Evolutionary conservation across 2,113 vertebrate genomes (phyloP), one percentile per base, ranked within the genome.

Genomic region (Sorex araneus): DNA sequence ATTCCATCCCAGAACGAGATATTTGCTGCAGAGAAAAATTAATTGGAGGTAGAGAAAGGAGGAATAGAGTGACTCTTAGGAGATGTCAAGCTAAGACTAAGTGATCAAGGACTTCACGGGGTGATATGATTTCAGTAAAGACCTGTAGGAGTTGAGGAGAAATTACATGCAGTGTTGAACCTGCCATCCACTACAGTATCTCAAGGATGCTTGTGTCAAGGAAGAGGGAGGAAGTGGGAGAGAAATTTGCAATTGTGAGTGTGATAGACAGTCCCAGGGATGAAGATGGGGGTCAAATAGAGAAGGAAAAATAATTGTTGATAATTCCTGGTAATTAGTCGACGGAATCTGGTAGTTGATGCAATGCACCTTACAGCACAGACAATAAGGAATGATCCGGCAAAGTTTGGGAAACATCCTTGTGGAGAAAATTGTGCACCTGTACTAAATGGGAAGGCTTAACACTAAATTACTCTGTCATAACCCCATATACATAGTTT

Each of bases 201-300:
- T 77, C 30, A 81, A 4, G 60, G 2, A 0, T 40, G 8, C 43
- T 94, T 45, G 2, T 15, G 5, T 0, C 6, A n/a, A 23, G 47
- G 69, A 15, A 54, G 54, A 8, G 21, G 18, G 4, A 7, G 19
- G 19, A 60, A 21, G 19, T 3, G 57, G 6, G 7, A 60, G 19
- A 60, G 0, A 21, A 1, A 2, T 78, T 87, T 74, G 30, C 57
- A 89, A 30, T 12, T 27, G 21, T 18, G 4, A 30, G 6, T 4
- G 2, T 43, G 43, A 13, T 6, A 23, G 57, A 60, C 19, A 60
- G 57, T 60, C 4, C 23, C 19, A 21, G 7, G 57, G 19, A 60
- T 5, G 10, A 30, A 30, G 9, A 12, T 66, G 64, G 7, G 4
- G 2, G 9, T 40, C 0, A 11, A 13, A 1, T 18, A 63, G n/a